A percentile compares a stretch with the other conserved stretches of the same genome.
Evolutionary conservation across 2,113 vertebrate species (phyloP).

Genomic region (Morone chrysops): DNA sequence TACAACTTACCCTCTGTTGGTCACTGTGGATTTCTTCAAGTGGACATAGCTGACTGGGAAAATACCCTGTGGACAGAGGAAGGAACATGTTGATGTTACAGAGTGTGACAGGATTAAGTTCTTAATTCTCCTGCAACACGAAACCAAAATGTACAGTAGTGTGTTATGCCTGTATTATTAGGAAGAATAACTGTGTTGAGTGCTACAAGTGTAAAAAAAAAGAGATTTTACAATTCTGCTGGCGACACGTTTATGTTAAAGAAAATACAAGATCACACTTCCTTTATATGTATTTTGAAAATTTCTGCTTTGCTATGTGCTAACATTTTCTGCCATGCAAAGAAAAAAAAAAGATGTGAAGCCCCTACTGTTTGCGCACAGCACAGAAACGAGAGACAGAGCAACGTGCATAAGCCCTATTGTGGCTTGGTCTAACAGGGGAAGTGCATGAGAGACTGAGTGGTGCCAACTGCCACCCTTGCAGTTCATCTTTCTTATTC

Average conservation of each 20-base stretch:
- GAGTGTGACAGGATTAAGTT: constrained; percentile 46
- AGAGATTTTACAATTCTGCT: constrained; percentile 8
- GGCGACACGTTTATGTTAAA: not conserved
- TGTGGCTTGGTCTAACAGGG: constrained; percentile 45
- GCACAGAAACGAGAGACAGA: constrained; percentile 26
- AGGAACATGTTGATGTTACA: constrained; percentile 44
- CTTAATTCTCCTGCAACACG: constrained; percentile 28
- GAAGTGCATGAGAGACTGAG: constrained; percentile 53
- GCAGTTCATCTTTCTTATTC: constrained; percentile 67
- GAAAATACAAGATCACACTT: constrained; percentile 22
- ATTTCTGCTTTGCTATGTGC: constrained; percentile 1
- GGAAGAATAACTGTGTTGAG: not conserved
- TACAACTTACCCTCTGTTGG: constrained; percentile 85
- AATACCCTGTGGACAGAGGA: constrained; percentile 80
- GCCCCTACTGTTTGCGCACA: constrained; percentile 19
- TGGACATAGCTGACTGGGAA: constrained; percentile 86
- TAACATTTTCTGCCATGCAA: constrained; percentile 22
- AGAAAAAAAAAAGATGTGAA: not conserved
- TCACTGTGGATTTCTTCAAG: constrained; percentile 87
- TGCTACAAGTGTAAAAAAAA: not conserved
- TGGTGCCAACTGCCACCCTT: constrained; percentile 60
- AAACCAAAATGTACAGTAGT: constrained; percentile 8
- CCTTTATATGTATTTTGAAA: constrained; percentile 12
- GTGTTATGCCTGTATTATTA: constrained; percentile 2
- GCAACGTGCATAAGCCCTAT: constrained; percentile 25